These are phyloP conservation scores for Erebia ligea DNA, from an alignment of 2,888 invertebrate genomes.

Conservation along the genomic window DNA sequence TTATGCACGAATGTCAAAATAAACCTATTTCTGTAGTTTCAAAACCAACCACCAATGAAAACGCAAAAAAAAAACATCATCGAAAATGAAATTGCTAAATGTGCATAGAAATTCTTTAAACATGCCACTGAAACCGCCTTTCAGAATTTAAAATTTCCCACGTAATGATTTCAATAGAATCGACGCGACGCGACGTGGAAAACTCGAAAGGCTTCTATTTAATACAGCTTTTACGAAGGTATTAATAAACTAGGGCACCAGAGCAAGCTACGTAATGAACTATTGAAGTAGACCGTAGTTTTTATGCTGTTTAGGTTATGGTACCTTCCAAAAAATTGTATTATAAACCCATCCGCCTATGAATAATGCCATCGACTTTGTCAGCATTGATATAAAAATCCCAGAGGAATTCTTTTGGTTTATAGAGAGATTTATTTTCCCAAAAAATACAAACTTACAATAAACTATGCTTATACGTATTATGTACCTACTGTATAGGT, in stretches of 20 bases:
- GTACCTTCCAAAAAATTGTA: neutral
- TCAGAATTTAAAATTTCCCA: constrained; percentile 29
- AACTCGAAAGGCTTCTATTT: constrained; percentile 34
- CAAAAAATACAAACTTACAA: too few species aligned
- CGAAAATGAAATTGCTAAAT: constrained; percentile 20
- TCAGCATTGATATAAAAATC: too few species aligned
- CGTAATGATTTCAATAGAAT: constrained; percentile 34
- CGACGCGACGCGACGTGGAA: constrained; percentile 29
- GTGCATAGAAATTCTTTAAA: constrained; percentile 17
- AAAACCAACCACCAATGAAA: too few species aligned
- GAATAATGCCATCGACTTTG: too few species aligned
- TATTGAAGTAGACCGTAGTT: constrained; percentile 44
- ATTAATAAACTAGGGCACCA: constrained; percentile 29
- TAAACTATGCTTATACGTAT: too few species aligned
- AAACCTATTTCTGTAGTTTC: too few species aligned
- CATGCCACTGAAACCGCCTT: constrained; percentile 15
- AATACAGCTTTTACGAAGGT: constrained; percentile 40
- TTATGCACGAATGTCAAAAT: neutral
- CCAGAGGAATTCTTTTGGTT: too few species aligned
- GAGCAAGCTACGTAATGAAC: constrained; percentile 46
- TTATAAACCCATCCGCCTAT: neutral
- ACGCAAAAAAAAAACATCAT: constrained; percentile 7
- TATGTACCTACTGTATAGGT: too few species aligned
- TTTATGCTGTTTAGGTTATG: constrained; percentile 13
- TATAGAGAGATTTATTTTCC: too few species aligned